A percentile compares a stretch with the other conserved stretches of the same genome.
Conservation (phyloP, 2,113 vertebrate species). For the Coryphaenoides rupestris region DNA sequence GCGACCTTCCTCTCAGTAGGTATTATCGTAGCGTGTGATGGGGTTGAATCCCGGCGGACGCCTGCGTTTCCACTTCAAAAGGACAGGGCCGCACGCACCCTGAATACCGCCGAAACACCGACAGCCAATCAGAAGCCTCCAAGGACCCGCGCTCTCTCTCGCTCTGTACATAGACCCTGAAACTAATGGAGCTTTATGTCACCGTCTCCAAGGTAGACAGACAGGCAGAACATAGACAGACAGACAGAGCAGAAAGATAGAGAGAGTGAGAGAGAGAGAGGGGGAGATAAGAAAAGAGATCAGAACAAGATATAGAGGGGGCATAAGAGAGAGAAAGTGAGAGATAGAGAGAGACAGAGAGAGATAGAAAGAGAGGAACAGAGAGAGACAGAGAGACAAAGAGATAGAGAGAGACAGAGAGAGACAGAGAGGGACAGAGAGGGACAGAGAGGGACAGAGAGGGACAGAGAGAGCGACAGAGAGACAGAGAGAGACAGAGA, state of each 20-base stretch:
- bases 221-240: neutral
- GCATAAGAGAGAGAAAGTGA: neutral
- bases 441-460: no score
- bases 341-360: neutral
- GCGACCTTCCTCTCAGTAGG: constrained; percentile 47
- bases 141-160: no score
- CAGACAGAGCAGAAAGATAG: neutral
- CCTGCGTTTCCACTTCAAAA: constrained; percentile 64
- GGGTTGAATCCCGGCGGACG: constrained; percentile 62
- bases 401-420: no score
- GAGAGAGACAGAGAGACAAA: no score
- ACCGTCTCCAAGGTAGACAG: no score
- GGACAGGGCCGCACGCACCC: constrained; percentile 47
- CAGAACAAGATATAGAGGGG: no score
- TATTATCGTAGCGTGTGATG: constrained; percentile 55
- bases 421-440: no score
- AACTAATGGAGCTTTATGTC: no score
- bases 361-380: neutral
- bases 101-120: constrained; percentile 52
- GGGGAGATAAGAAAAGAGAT: neutral
- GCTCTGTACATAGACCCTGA: no score
- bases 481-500: no score
- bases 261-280: neutral
- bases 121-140: no score
- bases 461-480: no score